phyloP scores from a whole-genome alignment of 2,113 vertebrate genomes.

The Marmota monax region DNA sequence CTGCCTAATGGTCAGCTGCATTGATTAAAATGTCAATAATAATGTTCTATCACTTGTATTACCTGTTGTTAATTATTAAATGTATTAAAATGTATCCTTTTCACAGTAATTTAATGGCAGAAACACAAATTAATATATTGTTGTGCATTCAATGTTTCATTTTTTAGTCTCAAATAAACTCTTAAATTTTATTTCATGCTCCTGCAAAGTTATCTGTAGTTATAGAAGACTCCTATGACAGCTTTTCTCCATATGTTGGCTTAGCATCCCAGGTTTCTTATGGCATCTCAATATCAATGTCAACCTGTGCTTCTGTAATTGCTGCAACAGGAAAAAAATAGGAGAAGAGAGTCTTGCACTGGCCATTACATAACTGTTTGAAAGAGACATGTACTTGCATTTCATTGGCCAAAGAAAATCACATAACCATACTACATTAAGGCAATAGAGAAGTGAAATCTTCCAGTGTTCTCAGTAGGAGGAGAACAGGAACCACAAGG shows the following conservation, averaged over 20 bases:
- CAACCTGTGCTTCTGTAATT: background rate
- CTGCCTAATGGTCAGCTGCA: background rate
- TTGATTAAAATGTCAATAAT: background rate
- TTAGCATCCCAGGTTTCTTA: background rate
- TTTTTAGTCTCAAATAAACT: conserved; percentile 16
- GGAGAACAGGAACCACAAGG: background rate
- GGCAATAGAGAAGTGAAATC: background rate
- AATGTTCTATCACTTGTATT: background rate
- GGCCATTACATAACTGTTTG: background rate
- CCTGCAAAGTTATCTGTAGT: background rate
- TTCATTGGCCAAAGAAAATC: conserved; percentile 44
- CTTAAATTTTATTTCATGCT: background rate
- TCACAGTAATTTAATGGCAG: background rate
- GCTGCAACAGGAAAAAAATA: background rate
- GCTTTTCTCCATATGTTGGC: background rate
- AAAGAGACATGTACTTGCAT: background rate
- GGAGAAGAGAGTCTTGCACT: background rate
- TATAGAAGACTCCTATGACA: background rate
- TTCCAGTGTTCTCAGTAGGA: background rate
- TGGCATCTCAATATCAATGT: conserved; percentile 3
- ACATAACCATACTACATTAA: background rate
- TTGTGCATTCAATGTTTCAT: background rate
- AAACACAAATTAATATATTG: background rate
- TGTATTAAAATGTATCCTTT: conserved; percentile 1
- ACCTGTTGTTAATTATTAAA: background rate